phyloP scores from a whole-genome alignment of 1,140 invertebrate genomes.

The Diachasma alloeum region DNA sequence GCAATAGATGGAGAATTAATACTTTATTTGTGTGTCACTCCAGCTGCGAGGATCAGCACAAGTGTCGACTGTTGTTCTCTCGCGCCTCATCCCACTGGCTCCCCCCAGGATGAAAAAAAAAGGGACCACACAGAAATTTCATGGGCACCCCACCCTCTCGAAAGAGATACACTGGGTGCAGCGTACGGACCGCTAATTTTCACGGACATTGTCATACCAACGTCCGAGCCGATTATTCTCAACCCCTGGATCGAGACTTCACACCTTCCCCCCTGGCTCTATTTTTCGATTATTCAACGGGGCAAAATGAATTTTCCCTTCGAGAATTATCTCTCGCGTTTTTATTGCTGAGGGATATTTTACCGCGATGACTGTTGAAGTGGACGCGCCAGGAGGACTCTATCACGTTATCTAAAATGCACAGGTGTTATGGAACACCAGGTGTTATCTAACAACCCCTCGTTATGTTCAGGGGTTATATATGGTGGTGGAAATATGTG shows the following conservation, averaged over 20 bases:
- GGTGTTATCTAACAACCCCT: background rate
- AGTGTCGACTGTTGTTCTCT: slow-evolving; percentile 47
- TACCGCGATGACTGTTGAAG: background rate
- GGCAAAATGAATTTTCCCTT: background rate
- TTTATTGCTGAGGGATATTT: background rate
- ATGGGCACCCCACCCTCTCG: background rate
- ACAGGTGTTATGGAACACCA: background rate
- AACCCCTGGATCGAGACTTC: slow-evolving; percentile 43
- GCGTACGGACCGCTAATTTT: slow-evolving; percentile 57
- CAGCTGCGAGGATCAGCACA: slow-evolving; percentile 62
- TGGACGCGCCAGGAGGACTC: background rate
- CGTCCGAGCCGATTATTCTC: slow-evolving; percentile 54
- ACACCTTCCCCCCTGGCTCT: slow-evolving; percentile 39
- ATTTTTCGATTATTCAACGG: background rate
- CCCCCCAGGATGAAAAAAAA: slow-evolving; percentile 26
- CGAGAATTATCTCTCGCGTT: too few species aligned
- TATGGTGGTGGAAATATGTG: background rate
- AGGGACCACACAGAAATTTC: slow-evolving; percentile 6
- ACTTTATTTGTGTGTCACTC: slow-evolving; percentile 61
- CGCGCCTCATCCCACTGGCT: slow-evolving; percentile 6
- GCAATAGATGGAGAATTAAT: slow-evolving; percentile 47
- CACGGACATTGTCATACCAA: slow-evolving; percentile 47
- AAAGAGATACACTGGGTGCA: background rate
- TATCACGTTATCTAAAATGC: background rate
- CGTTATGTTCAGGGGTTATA: background rate